Percentiles rank a stretch among this genome's conserved stretches.
Conservation (phyloP, 2,113 vertebrate genomes). For the Chrysemys picta region DNA sequence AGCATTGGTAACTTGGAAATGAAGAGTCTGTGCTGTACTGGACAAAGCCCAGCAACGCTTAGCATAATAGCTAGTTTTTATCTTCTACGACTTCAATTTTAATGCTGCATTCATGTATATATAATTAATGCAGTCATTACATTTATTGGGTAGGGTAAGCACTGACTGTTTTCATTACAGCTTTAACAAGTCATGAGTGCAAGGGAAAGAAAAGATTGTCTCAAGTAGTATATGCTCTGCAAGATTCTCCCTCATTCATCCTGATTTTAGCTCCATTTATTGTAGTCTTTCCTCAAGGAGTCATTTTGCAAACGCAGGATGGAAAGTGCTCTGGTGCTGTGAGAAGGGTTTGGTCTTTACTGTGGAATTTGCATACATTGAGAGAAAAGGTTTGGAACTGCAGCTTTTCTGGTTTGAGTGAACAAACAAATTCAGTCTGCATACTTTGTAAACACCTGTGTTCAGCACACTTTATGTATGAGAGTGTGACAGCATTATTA, state of each 20-base stretch:
- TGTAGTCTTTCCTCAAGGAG: neutral
- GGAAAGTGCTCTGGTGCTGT: neutral
- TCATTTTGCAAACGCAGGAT: neutral
- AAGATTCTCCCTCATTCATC: neutral
- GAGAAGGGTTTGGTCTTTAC: neutral
- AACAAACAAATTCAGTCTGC: neutral
- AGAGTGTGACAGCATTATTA: neutral
- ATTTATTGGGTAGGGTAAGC: slow-evolving; percentile 3
- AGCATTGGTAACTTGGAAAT: neutral
- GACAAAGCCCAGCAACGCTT: neutral
- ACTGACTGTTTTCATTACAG: neutral
- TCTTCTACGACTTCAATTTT: neutral
- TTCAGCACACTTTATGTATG: neutral
- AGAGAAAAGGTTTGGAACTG: neutral
- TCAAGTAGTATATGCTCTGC: neutral
- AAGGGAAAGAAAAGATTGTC: neutral
- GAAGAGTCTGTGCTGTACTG: neutral
- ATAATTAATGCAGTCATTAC: neutral
- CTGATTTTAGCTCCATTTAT: neutral
- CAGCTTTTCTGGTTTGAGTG: neutral
- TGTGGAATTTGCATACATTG: neutral
- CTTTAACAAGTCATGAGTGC: neutral
- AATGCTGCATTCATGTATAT: slow-evolving; percentile 19
- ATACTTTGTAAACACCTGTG: neutral
- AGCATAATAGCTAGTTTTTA: neutral